These are phyloP conservation scores for Sigmodon hispidus DNA, from an alignment of 2,113 vertebrate genomes.

Conservation along the genomic window DNA sequence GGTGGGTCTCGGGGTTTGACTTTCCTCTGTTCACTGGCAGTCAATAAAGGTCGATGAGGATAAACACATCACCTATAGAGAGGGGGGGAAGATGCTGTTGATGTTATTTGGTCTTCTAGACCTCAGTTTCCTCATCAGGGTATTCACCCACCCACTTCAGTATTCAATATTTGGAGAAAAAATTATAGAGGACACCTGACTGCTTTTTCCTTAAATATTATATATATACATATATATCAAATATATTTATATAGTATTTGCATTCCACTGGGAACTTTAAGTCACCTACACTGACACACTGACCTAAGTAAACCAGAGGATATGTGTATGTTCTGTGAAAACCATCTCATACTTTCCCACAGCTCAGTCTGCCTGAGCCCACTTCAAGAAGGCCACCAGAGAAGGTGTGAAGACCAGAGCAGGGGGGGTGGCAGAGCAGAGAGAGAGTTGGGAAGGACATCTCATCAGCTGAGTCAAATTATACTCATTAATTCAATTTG, in stretches of 20 bases:
- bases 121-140: neutral
- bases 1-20: neutral
- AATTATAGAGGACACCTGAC: neutral
- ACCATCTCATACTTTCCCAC: neutral
- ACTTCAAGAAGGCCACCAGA: conserved; percentile 50
- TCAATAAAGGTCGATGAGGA: neutral
- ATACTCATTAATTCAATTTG: conserved; percentile 92
- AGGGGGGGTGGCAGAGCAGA: conserved; percentile 77
- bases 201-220: neutral
- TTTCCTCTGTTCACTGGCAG: neutral
- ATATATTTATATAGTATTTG: neutral
- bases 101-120: neutral
- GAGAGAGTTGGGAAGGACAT: conserved; percentile 83
- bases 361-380: neutral
- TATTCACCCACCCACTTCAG: neutral
- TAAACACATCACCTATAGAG: neutral
- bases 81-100: neutral
- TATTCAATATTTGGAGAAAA: neutral
- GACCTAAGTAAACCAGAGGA: neutral
- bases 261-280: neutral
- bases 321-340: neutral
- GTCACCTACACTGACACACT: neutral
- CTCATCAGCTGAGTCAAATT: conserved; percentile 86
- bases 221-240: no score
- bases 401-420: conserved; percentile 58